phyloP scores from a whole-genome alignment of 2,888 invertebrate species.

The Sarcophaga carnaria region DNA sequence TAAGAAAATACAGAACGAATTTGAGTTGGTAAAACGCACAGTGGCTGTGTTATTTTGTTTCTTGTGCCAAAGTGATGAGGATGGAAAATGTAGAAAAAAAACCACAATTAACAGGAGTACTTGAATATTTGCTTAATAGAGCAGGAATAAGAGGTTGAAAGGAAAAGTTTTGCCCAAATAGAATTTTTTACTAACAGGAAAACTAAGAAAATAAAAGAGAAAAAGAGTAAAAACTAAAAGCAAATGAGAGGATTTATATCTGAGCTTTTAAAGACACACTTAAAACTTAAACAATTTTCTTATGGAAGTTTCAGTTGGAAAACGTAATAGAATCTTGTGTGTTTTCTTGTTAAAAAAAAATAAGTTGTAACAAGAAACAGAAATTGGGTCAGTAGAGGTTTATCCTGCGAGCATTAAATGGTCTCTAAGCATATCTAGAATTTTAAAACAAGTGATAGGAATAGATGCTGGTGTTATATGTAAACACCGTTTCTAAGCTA shows the following conservation, averaged over 20 bases:
- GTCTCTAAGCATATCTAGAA: too few species aligned
- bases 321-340: not conserved
- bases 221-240: not conserved
- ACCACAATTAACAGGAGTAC: constrained; percentile 61
- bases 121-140: constrained; percentile 25
- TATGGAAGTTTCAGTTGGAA: not conserved
- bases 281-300: not conserved
- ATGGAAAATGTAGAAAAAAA: not conserved
- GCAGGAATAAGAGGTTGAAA: constrained; percentile 11
- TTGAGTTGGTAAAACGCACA: not conserved
- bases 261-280: not conserved
- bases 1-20: constrained; percentile 23
- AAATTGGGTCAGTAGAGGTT: too few species aligned
- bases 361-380: too few species aligned
- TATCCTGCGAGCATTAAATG: too few species aligned
- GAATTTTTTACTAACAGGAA: not conserved
- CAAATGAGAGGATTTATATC: not conserved
- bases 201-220: not conserved
- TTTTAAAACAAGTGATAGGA: too few species aligned
- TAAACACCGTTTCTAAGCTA: too few species aligned
- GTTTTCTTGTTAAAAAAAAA: too few species aligned
- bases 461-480: too few species aligned
- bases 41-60: constrained; percentile 37
- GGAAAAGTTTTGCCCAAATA: constrained; percentile 36
- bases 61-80: not conserved